phyloP scores from a whole-genome alignment of 2,113 vertebrate genomes.

The Noturus placidus region DNA sequence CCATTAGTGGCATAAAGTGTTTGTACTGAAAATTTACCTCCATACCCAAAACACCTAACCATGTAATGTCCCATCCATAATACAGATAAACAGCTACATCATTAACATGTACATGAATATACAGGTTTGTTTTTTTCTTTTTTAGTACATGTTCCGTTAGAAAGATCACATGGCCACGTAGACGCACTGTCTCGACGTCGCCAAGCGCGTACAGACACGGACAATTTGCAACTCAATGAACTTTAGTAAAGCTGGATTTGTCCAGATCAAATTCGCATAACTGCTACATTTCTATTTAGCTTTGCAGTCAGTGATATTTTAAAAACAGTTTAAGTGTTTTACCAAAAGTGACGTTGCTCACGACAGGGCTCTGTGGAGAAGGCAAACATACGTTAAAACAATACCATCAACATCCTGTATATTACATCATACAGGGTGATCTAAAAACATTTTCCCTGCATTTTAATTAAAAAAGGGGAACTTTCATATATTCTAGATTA shows the following conservation, averaged over 20 bases:
- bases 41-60: neutral
- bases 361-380: slow-evolving; percentile 38
- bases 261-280: neutral
- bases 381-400: neutral
- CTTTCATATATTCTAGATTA: too few relatives aligned
- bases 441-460: too few relatives aligned
- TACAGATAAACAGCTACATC: neutral
- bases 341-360: slow-evolving; percentile 38
- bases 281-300: neutral
- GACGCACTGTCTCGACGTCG: neutral
- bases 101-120: neutral
- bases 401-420: neutral
- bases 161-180: neutral
- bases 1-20: too few relatives aligned
- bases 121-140: neutral
- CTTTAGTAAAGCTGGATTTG: neutral
- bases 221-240: neutral
- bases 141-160: neutral
- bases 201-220: neutral
- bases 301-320: neutral
- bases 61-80: neutral
- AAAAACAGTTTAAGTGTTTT: neutral
- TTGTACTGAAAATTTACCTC: neutral
- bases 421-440: neutral
- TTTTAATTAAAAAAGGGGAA: too few relatives aligned